Base-by-base conservation (phyloP, 2,888 invertebrate genomes). In the Lamellibrachia satsuma region DNA sequence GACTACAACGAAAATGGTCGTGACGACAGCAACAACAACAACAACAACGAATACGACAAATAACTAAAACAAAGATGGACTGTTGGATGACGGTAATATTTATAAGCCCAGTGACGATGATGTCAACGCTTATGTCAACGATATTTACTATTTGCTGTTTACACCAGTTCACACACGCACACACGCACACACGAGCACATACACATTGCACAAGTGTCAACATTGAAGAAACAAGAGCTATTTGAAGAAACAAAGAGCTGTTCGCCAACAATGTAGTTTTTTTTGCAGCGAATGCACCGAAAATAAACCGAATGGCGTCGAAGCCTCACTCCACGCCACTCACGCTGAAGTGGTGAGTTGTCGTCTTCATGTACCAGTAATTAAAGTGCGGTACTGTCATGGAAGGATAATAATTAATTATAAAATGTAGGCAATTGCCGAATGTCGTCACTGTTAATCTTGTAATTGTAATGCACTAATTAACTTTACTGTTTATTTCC, bases 271-370 rank as follows among this genome's bases (percentile, higher is more conserved):
- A 55, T 52, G 7, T 57, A 60, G 11, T 39, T 75, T 11, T 7
- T 92, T 93, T 39, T 52, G 75, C 60, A 90, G 91, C 90, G 91
- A 91, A 93, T 92, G 93, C 93, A 75, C 93, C 92, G 27, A 93
- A 93, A 60, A 92, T 92, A 90, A 91, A 91, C 92, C 91, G 92
- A 57, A 60, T 90, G 1, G 94, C 94, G 4, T 92, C 93, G 9
- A 94, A 94, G 90, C 95, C 96, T 2, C 96, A 96, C 92, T 96
- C 96, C 6, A 96, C 96, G n/a, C 96, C 96, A 9, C 95, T 95
- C 52, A 96, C 96, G 7, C 93, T 96, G 11, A 96, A 96, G 94
- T 96, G 96, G 96, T 96, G 94, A 94, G 94, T 90, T 91, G 92
- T n/a, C 60, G 51, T 39, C 22, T 75, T 55, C 9, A 1, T 9